phyloP scores from a whole-genome alignment of 2,113 vertebrate species.

The Oncorhynchus keta region DNA sequence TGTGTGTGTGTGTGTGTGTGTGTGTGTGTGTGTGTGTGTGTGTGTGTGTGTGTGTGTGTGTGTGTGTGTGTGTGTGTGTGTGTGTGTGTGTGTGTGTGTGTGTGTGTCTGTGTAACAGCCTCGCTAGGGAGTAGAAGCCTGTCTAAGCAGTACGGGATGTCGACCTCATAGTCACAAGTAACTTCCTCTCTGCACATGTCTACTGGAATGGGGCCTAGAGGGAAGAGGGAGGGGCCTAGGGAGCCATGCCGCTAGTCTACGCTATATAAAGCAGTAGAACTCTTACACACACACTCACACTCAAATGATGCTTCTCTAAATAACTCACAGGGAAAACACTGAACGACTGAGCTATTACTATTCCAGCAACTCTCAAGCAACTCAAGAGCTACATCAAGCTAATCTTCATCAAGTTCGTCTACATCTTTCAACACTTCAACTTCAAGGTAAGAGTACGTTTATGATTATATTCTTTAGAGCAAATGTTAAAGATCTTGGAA shows the following conservation, averaged over 20 bases:
- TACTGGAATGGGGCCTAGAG: conserved; percentile 9
- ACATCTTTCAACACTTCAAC: background rate
- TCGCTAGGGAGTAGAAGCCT: conserved; percentile 1
- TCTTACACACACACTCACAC: conserved; percentile 19
- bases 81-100: background rate
- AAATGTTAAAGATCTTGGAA: background rate
- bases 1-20: background rate
- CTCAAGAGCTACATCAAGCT: background rate
- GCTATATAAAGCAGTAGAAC: conserved; percentile 54
- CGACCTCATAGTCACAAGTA: conserved; percentile 69
- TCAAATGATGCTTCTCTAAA: conserved; percentile 5
- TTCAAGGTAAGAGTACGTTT: conserved; percentile 21
- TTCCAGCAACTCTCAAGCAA: background rate
- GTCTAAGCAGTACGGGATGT: conserved; percentile 57
- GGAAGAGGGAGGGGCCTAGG: background rate
- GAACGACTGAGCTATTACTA: background rate
- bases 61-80: background rate
- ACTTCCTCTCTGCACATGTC: conserved; percentile 41
- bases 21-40: background rate
- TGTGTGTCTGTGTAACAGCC: background rate
- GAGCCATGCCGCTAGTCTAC: background rate
- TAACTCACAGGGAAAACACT: conserved; percentile 8
- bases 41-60: background rate
- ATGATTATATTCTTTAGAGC: background rate
- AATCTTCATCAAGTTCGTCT: background rate